A percentile compares a stretch with the other conserved stretches of the same genome.
Evolutionary conservation across 2,888 invertebrate species (phyloP).

Genomic region (Tachystola acroxantha): DNA sequence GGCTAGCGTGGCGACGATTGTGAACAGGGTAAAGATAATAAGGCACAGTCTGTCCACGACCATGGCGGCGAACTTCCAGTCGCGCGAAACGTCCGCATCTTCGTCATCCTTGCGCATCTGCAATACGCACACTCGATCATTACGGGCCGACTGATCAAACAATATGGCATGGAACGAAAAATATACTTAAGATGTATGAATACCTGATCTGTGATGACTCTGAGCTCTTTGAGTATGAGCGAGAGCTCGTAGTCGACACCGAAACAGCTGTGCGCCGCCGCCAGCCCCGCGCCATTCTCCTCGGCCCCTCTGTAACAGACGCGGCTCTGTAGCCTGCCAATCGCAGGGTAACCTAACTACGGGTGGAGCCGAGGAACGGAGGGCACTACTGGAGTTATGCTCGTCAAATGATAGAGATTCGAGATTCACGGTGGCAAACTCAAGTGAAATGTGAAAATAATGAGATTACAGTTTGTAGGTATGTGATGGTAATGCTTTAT

Average conservation of each 20-base stretch:
- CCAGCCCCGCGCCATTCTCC: constrained; percentile 86
- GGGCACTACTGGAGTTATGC: constrained; percentile 71
- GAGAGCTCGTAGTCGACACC: constrained; percentile 96
- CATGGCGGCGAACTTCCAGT: constrained; percentile 99
- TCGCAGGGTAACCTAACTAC: constrained; percentile 64
- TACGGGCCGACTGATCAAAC: not conserved
- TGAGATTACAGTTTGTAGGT: constrained; percentile 28
- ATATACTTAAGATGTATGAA: not conserved
- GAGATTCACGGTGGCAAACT: constrained; percentile 48
- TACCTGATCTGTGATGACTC: constrained; percentile 94
- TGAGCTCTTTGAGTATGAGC: constrained; percentile 95
- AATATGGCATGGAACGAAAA: too few relatives aligned
- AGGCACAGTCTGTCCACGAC: constrained; percentile 99
- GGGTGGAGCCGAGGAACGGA: constrained; percentile 66
- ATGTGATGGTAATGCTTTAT: constrained; percentile 23
- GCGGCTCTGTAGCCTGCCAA: constrained; percentile 65
- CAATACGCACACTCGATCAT: constrained; percentile 22
- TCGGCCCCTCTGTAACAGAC: constrained; percentile 70
- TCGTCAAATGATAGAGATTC: constrained; percentile 39
- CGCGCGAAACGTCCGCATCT: constrained; percentile 95
- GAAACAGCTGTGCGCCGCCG: constrained; percentile 91
- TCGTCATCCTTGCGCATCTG: constrained; percentile 97
- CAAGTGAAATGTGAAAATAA: constrained; percentile 35
- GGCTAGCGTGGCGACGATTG: constrained; percentile 97
- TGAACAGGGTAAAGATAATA: constrained; percentile 99